phyloP scores from a whole-genome alignment of 2,888 invertebrate genomes.

The Machimus atricapillus region DNA sequence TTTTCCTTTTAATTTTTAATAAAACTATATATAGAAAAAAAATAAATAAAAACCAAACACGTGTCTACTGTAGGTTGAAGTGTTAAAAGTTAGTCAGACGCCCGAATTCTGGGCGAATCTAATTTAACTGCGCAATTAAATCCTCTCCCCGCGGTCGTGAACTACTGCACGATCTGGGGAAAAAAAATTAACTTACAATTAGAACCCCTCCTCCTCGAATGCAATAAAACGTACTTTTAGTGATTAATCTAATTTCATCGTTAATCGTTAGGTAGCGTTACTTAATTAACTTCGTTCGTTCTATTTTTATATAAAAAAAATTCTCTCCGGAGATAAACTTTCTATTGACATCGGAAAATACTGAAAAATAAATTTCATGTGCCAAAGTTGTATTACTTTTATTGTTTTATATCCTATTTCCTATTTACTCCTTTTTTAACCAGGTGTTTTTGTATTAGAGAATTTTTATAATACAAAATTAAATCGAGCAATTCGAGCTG shows the following conservation, averaged over 20 bases:
- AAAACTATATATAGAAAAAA: neutral
- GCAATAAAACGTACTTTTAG: slow-evolving; percentile 31
- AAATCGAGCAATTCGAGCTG: no score
- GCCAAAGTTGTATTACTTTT: neutral
- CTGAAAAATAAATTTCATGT: slow-evolving; percentile 35
- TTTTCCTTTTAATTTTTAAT: neutral
- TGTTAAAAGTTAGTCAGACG: slow-evolving; percentile 27
- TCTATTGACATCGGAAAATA: slow-evolving; percentile 30
- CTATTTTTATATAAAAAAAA: slow-evolving; percentile 20
- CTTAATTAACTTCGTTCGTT: slow-evolving; percentile 30
- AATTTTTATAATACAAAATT: no score
- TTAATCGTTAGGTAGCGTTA: slow-evolving; percentile 31
- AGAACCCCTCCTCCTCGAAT: neutral
- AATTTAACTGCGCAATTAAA: slow-evolving; percentile 9
- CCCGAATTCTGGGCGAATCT: neutral
- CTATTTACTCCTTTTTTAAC: neutral
- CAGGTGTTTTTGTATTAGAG: neutral
- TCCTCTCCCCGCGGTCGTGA: neutral
- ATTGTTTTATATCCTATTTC: neutral
- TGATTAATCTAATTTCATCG: slow-evolving; percentile 2
- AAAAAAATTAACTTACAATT: neutral
- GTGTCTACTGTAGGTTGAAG: neutral
- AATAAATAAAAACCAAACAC: neutral
- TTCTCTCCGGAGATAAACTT: slow-evolving; percentile 4
- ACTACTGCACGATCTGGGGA: neutral